These are phyloP conservation scores for Ploceus nigricollis DNA, from an alignment of 2,113 vertebrate genomes.

Conservation along the genomic window DNA sequence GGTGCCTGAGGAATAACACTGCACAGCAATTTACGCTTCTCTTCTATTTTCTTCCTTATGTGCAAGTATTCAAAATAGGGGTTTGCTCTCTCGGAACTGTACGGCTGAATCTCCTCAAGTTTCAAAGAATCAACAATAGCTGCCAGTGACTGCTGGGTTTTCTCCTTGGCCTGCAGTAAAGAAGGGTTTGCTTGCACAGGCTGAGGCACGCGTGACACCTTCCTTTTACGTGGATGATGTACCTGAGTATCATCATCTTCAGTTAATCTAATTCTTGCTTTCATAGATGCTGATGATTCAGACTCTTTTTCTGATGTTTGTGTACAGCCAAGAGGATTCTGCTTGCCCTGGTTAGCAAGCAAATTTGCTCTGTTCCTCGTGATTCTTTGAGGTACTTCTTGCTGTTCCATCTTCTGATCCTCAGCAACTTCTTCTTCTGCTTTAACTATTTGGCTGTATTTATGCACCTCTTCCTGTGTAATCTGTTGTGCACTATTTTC, in stretches of 20 bases:
- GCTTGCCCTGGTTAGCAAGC: conserved; percentile 74
- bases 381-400: conserved; percentile 75
- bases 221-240: conserved; percentile 95
- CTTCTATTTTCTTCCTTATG: conserved; percentile 96
- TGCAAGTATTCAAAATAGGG: conserved; percentile 98
- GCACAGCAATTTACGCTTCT: conserved; percentile 94
- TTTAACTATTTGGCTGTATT: conserved; percentile 67
- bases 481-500: conserved; percentile 65
- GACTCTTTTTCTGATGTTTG: conserved; percentile 81
- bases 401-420: conserved; percentile 74
- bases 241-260: conserved; percentile 90
- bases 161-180: conserved; percentile 85
- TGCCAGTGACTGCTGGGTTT: conserved; percentile 90
- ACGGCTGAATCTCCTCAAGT: conserved; percentile 96
- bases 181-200: conserved; percentile 78
- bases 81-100: conserved; percentile 95
- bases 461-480: conserved; percentile 65
- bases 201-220: conserved; percentile 82
- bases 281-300: conserved; percentile 78
- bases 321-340: conserved; percentile 74
- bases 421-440: conserved; percentile 77
- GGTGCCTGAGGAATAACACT: conserved; percentile 96
- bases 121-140: conserved; percentile 94
- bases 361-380: conserved; percentile 78
- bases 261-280: conserved; percentile 77